Evolutionary conservation across 23 tunicate genomes (phyloP).

Genomic region (Botrylloides violaceus): DNA sequence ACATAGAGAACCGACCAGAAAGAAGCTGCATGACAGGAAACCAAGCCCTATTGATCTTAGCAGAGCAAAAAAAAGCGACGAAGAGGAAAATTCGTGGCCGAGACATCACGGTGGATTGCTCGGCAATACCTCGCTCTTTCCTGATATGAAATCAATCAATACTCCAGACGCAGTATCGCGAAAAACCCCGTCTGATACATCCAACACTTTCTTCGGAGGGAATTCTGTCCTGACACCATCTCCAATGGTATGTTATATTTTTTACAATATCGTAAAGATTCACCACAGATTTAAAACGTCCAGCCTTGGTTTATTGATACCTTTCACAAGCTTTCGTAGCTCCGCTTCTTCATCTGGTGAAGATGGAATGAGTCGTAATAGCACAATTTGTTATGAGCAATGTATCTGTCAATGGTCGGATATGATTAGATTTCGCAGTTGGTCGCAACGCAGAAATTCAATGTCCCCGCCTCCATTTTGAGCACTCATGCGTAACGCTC

Average conservation of each 20-base stretch:
- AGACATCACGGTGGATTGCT: slow-evolving; percentile 30
- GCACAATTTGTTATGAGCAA: too few species aligned
- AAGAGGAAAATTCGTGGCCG: slow-evolving; percentile 24
- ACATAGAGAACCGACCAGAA: slow-evolving; percentile 31
- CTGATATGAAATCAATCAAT: slow-evolving; percentile 54
- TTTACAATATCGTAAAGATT: too few species aligned
- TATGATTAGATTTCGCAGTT: too few species aligned
- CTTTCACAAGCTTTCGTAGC: too few species aligned
- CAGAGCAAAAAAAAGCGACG: slow-evolving; percentile 49
- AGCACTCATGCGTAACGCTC: too few species aligned
- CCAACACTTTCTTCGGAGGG: slow-evolving; percentile 46
- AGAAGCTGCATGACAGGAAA: slow-evolving; percentile 56
- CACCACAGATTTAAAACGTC: too few species aligned
- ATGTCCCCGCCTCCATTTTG: too few species aligned
- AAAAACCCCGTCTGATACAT: slow-evolving; percentile 74
- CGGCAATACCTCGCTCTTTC: slow-evolving; percentile 10
- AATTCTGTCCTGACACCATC: slow-evolving; percentile 66
- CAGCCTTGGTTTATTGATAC: too few species aligned
- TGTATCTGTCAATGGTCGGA: too few species aligned
- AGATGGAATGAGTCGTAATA: too few species aligned
- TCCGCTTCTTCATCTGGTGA: too few species aligned
- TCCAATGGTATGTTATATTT: slow-evolving; percentile 68
- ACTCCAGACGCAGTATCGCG: slow-evolving; percentile 73
- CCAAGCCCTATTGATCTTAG: slow-evolving; percentile 84
- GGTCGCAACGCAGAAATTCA: too few species aligned